These are phyloP conservation scores for Dexiosoma caninum DNA, from an alignment of 2,888 invertebrate species.

Conservation along the genomic window DNA sequence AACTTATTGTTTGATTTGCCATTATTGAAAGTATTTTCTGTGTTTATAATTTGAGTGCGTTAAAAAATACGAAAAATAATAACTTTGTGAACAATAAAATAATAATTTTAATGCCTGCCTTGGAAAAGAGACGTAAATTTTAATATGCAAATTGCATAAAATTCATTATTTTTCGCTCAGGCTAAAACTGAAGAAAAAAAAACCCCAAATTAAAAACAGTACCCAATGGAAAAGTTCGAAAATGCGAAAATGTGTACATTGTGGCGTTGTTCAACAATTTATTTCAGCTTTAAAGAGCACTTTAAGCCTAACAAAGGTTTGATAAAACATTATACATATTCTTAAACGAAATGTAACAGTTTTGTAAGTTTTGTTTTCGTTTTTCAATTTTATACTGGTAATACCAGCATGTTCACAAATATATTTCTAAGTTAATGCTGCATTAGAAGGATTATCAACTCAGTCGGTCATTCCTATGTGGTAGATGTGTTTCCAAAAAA, in stretches of 20 bases:
- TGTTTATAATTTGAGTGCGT: background rate
- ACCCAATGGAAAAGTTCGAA: background rate
- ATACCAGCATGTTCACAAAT: too few relatives aligned
- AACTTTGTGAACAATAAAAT: constrained; percentile 11
- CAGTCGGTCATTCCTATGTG: too few relatives aligned
- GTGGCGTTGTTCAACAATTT: too few relatives aligned
- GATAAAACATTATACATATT: too few relatives aligned
- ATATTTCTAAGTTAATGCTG: too few relatives aligned
- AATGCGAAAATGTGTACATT: background rate
- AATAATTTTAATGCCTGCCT: background rate
- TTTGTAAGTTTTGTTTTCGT: too few relatives aligned
- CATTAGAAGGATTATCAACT: too few relatives aligned
- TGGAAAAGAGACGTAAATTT: background rate
- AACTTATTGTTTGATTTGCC: constrained; percentile 6
- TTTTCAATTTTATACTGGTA: too few relatives aligned
- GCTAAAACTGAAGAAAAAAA: background rate
- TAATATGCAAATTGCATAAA: constrained; percentile 30
- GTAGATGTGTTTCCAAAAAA: too few relatives aligned
- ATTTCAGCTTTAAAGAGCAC: too few relatives aligned
- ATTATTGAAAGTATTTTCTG: background rate
- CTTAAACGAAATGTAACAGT: too few relatives aligned
- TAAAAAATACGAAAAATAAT: constrained; percentile 6
- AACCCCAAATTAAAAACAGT: background rate
- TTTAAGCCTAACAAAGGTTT: too few relatives aligned
- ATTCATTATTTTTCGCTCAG: background rate